Conservation (phyloP, 1,140 invertebrate genomes). For the Tenebrio molitor region DNA sequence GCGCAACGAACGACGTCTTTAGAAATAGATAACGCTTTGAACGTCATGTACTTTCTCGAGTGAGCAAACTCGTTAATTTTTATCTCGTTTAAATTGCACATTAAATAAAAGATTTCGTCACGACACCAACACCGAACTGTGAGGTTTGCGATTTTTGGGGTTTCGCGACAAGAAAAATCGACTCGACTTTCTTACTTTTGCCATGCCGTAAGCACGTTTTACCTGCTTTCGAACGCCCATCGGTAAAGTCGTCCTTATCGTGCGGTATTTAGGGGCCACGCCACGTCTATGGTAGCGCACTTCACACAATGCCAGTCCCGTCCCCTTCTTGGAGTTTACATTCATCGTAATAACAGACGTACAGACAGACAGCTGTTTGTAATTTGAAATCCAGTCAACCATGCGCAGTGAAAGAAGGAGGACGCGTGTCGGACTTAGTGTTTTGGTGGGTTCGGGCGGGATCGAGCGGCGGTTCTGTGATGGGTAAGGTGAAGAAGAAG, state of each 20-base stretch:
- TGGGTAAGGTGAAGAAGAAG: constrained; percentile 53
- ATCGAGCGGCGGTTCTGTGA: constrained; percentile 35
- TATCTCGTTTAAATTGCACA: too few relatives aligned
- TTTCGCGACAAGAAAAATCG: background rate
- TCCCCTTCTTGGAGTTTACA: constrained; percentile 20
- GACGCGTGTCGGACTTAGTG: constrained; percentile 40
- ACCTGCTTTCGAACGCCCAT: background rate
- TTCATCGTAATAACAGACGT: constrained; percentile 13
- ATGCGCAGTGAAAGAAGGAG: constrained; percentile 43
- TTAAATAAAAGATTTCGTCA: too few relatives aligned
- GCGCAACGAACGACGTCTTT: too few relatives aligned
- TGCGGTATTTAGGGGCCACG: background rate
- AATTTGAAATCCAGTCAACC: constrained; percentile 47
- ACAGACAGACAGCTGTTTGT: constrained; percentile 21
- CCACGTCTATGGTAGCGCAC: background rate
- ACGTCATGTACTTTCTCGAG: too few relatives aligned
- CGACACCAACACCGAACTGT: too few relatives aligned
- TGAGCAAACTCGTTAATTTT: too few relatives aligned
- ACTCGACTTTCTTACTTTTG: background rate
- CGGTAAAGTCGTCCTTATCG: background rate
- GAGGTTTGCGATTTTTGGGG: too few relatives aligned
- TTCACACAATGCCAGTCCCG: background rate
- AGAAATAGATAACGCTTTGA: too few relatives aligned
- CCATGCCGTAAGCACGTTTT: background rate
- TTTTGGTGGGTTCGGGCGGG: background rate